phyloP scores from a whole-genome alignment of 2,113 vertebrate species.

The Dromas ardeola region DNA sequence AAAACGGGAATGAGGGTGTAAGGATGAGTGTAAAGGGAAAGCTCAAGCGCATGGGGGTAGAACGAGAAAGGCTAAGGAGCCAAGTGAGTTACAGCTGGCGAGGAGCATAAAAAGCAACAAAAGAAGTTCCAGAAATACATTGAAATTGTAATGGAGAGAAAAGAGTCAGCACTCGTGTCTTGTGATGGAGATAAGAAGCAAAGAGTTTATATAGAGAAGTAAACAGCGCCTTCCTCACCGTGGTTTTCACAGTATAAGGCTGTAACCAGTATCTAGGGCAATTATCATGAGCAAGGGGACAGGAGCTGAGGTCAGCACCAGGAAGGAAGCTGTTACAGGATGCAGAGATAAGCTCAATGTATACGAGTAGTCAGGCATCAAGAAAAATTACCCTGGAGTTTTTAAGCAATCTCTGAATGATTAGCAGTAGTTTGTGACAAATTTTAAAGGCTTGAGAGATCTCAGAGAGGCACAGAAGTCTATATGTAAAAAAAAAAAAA shows the following conservation, averaged over 20 bases:
- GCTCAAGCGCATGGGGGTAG: not conserved
- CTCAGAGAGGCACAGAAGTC: not conserved
- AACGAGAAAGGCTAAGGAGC: not conserved
- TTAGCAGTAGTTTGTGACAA: not conserved
- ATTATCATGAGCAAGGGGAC: not conserved
- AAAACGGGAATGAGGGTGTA: not conserved
- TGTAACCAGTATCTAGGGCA: not conserved
- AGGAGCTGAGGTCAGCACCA: not conserved
- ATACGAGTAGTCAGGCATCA: not conserved
- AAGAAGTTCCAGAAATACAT: not conserved
- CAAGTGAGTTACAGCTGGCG: not conserved
- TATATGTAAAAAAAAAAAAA: not conserved
- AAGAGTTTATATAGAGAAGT: not conserved
- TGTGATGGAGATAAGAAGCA: not conserved
- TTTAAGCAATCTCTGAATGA: not conserved
- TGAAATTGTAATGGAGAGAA: not conserved
- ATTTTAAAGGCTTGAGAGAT: not conserved
- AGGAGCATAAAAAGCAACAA: not conserved
- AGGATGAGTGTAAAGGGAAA: constrained; percentile 19
- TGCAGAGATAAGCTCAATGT: accelerated
- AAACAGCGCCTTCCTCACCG: not conserved
- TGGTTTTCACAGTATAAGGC: not conserved
- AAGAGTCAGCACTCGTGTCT: accelerated
- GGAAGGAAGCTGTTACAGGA: not conserved
- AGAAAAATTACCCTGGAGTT: not conserved